These are phyloP conservation scores for Pachycephus smyrnensis DNA, from an alignment of 2,888 invertebrate genomes.

Conservation along the genomic window DNA sequence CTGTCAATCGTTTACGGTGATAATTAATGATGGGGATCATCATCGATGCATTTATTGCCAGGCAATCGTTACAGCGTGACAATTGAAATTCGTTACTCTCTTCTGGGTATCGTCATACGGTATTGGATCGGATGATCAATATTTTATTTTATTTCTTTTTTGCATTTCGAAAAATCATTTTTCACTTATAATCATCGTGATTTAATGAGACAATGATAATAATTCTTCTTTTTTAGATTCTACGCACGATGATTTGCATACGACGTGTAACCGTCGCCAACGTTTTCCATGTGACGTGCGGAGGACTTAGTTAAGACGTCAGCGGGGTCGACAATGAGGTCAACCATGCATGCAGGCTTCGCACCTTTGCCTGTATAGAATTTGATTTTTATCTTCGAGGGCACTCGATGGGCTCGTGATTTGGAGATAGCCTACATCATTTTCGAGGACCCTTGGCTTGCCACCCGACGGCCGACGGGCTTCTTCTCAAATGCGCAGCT, in stretches of 20 bases:
- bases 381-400: constrained; percentile 65
- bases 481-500: constrained; percentile 24
- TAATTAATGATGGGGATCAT: constrained; percentile 20
- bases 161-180: too few relatives aligned
- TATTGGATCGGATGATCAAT: not conserved
- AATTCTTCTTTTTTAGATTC: too few relatives aligned
- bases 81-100: constrained; percentile 4
- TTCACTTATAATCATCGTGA: too few relatives aligned
- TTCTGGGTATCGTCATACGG: too few relatives aligned
- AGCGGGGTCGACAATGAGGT: constrained; percentile 60
- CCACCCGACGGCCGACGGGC: constrained; percentile 45
- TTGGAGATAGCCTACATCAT: constrained; percentile 57
- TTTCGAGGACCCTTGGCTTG: constrained; percentile 54
- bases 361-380: constrained; percentile 60
- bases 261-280: not conserved
- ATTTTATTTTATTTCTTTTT: too few relatives aligned
- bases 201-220: too few relatives aligned
- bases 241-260: not conserved
- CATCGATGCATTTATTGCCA: not conserved
- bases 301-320: constrained; percentile 64
- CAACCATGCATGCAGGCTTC: constrained; percentile 63
- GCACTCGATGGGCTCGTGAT: constrained; percentile 64
- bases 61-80: constrained; percentile 7
- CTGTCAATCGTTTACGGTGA: constrained; percentile 8
- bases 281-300: constrained; percentile 11